A percentile compares a stretch with the other conserved stretches of the same genome.
Evolutionary conservation across 2,797 vertebrate species (phyloP).

Genomic region (Falco concolor): DNA sequence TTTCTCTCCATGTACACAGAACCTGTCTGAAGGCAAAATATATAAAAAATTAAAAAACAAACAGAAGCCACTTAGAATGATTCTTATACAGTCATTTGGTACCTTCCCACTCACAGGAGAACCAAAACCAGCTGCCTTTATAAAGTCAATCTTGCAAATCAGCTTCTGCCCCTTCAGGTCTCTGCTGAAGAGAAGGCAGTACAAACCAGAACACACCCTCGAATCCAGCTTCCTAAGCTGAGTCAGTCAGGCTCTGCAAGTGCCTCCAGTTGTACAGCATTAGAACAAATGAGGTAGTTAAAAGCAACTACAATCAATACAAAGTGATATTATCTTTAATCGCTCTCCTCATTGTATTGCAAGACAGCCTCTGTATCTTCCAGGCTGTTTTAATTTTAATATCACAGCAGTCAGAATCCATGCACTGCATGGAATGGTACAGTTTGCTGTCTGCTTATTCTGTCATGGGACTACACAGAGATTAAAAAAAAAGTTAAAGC

Average conservation of each 20-base stretch:
- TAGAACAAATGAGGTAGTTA: not conserved
- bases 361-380: not conserved
- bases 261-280: not conserved
- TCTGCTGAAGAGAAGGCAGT: not conserved
- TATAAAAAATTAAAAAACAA: not conserved
- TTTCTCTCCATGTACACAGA: slow-evolving; percentile 78
- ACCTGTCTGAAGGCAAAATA: slow-evolving; percentile 61
- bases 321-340: not conserved
- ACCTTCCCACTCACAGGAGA: not conserved
- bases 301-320: not conserved
- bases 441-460: not conserved
- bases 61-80: not conserved
- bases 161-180: not conserved
- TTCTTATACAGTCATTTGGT: not conserved
- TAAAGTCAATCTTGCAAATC: not conserved
- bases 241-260: not conserved
- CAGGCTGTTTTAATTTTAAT: not conserved
- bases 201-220: not conserved
- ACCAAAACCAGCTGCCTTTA: not conserved
- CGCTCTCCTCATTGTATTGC: not conserved
- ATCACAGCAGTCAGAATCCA: not conserved
- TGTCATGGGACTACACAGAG: not conserved
- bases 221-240: not conserved
- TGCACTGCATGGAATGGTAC: not conserved
- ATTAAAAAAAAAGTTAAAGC: not conserved